These are phyloP conservation scores for Drosophila robusta DNA, from an alignment of 2,888 invertebrate genomes.

Conservation along the genomic window DNA sequence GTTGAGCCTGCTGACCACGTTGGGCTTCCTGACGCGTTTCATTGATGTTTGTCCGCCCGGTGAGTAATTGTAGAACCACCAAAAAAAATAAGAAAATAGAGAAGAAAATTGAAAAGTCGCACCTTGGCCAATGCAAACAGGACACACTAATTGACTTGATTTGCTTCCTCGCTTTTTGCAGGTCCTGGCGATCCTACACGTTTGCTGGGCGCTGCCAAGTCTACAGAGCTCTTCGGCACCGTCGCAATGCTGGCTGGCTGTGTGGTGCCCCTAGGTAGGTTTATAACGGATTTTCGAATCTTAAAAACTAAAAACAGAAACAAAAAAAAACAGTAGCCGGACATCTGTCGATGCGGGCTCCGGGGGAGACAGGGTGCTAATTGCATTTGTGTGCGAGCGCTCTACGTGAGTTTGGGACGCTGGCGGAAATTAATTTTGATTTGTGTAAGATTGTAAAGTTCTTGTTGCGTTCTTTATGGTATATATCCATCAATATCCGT, in stretches of 20 bases:
- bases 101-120: conserved; percentile 30
- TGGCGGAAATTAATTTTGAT: conserved; percentile 81
- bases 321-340: conserved; percentile 54
- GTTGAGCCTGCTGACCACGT: conserved; percentile 84
- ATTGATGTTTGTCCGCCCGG: conserved; percentile 85
- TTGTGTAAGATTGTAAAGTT: conserved; percentile 50
- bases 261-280: conserved; percentile 84
- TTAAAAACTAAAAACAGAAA: too few species aligned
- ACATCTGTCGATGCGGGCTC: conserved; percentile 14
- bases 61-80: conserved; percentile 59
- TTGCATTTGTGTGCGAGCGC: conserved; percentile 65
- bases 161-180: conserved; percentile 50
- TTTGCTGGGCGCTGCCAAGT: conserved; percentile 83
- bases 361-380: conserved; percentile 65
- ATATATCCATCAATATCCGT: conserved; percentile 30
- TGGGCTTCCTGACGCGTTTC: conserved; percentile 85
- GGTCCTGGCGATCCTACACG: conserved; percentile 84
- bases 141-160: conserved; percentile 29
- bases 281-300: conserved; percentile 6
- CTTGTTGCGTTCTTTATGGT: conserved; percentile 6
- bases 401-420: conserved; percentile 69
- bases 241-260: conserved; percentile 83
- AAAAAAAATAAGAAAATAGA: too few species aligned
- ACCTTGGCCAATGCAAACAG: conserved; percentile 44
- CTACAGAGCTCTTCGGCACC: conserved; percentile 85